Evolutionary conservation across 2,888 invertebrate species (phyloP), one percentile per base, ranked within the genome.

Genomic region (Ptilodon capucinus): DNA sequence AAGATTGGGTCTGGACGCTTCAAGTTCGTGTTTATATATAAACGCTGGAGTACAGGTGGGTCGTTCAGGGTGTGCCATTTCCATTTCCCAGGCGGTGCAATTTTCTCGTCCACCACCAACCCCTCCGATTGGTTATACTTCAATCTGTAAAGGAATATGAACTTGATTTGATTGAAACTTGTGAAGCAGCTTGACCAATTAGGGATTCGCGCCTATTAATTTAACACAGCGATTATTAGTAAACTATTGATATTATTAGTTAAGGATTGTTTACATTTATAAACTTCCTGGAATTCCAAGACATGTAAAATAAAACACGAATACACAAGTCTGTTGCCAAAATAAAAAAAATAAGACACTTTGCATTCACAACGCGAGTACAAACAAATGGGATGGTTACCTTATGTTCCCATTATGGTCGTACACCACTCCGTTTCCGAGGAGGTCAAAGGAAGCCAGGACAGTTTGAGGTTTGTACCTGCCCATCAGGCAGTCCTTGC

Each of bases 91-190:
- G 67, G 67, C 1, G 80, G 62, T 1, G 71, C 78, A 21, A 84
- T 64, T 18, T 71, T 73, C 2, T 55, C 30, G 44, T 85, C 84
- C 1, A 77, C 44, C 13, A 82, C 16, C 0, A 75, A 28, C 0
- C 84, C 85, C 48, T 82, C 84, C 0, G 70, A 66, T 51, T 84
- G 84, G 36, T 85, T 84, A 51, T 80, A 85, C 54, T 83, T 85
- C 4, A 86, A 44, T 51, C 84, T 86, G 62, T 14, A 4, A 32
- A 0, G 16, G 8, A 9, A 14, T 13, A 32, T 21, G n/a, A n/a
- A n/a, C n/a, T n/a, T n/a, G n/a, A n/a, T n/a, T n/a, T n/a, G n/a
- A n/a, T n/a, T n/a, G n/a, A n/a, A n/a, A n/a, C n/a, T n/a, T n/a
- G n/a, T n/a, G n/a, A n/a, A n/a, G n/a, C n/a, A n/a, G n/a, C n/a